Percentiles rank a stretch among this genome's conserved stretches.
These are phyloP conservation scores for Otus sunia DNA, from an alignment of 2,113 vertebrate genomes.

Conservation along the genomic window DNA sequence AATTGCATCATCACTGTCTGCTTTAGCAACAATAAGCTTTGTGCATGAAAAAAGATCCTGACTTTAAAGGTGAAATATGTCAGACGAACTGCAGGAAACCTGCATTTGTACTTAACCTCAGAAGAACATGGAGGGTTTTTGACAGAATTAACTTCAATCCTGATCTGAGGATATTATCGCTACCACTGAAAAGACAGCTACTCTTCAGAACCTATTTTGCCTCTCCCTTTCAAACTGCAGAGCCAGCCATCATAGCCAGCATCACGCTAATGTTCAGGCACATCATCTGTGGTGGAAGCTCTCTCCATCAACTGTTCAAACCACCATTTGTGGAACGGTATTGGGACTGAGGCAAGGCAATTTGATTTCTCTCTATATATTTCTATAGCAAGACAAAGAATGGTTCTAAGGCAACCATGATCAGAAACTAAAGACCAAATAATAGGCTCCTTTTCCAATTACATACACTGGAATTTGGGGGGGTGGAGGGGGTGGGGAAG, in stretches of 20 bases:
- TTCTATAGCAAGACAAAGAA: not conserved
- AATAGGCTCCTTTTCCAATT: not conserved
- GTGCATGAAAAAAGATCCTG: not conserved
- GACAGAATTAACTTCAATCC: not conserved
- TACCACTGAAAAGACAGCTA: not conserved
- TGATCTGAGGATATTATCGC: not conserved
- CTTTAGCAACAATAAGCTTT: not conserved
- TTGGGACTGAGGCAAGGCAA: not conserved
- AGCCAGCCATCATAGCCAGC: not conserved
- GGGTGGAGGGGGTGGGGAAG: too few species aligned
- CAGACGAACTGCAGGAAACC: not conserved
- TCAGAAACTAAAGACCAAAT: not conserved
- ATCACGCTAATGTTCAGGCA: not conserved
- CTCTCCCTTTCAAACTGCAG: not conserved
- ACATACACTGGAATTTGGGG: fast-evolving
- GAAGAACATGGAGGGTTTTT: not conserved
- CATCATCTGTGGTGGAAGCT: not conserved
- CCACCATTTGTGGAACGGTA: not conserved
- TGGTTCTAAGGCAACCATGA: not conserved
- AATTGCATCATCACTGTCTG: not conserved
- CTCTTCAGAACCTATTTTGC: not conserved
- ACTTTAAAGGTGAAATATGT: not conserved
- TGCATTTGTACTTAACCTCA: not conserved
- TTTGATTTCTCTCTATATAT: not conserved
- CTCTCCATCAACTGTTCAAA: not conserved